phyloP scores from a whole-genome alignment of 2,797 vertebrate species.

The Sparidentex hasta region DNA sequence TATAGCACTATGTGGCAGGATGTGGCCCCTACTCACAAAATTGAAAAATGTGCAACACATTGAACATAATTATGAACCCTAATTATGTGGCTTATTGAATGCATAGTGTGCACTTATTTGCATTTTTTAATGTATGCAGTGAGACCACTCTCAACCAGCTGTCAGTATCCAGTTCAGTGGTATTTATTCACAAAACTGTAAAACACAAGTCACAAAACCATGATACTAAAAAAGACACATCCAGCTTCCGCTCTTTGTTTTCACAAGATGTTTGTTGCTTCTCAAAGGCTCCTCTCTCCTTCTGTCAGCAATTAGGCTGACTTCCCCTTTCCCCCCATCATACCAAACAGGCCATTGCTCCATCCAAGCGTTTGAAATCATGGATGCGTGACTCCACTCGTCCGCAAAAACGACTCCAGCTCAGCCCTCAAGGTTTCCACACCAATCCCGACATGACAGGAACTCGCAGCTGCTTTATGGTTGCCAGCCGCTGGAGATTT shows the following conservation, averaged over 20 bases:
- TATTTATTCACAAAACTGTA: conserved; percentile 37
- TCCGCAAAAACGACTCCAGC: conserved; percentile 70
- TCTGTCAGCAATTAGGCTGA: conserved; percentile 72
- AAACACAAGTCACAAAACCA: conserved; percentile 20
- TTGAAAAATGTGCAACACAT: neutral
- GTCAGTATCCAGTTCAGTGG: conserved; percentile 29
- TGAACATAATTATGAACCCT: neutral
- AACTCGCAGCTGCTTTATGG: conserved; percentile 77
- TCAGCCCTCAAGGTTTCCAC: conserved; percentile 75
- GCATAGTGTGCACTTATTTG: neutral
- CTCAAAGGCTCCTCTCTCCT: conserved; percentile 53
- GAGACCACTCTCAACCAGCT: conserved; percentile 21
- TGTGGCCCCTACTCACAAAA: neutral
- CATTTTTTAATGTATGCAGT: conserved; percentile 25
- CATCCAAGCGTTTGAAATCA: conserved; percentile 73
- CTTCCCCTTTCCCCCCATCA: conserved; percentile 49
- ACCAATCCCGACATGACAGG: conserved; percentile 75
- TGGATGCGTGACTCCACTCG: conserved; percentile 75
- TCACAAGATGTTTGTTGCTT: conserved; percentile 57
- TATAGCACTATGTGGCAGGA: neutral
- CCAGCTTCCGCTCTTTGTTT: conserved; percentile 44
- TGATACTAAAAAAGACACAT: conserved; percentile 14
- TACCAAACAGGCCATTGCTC: conserved; percentile 62
- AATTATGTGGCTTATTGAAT: neutral
- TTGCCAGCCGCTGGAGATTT: conserved; percentile 57